Evolutionary conservation across 1,140 invertebrate genomes (phyloP).

Genomic region (Drosophila athabasca): DNA sequence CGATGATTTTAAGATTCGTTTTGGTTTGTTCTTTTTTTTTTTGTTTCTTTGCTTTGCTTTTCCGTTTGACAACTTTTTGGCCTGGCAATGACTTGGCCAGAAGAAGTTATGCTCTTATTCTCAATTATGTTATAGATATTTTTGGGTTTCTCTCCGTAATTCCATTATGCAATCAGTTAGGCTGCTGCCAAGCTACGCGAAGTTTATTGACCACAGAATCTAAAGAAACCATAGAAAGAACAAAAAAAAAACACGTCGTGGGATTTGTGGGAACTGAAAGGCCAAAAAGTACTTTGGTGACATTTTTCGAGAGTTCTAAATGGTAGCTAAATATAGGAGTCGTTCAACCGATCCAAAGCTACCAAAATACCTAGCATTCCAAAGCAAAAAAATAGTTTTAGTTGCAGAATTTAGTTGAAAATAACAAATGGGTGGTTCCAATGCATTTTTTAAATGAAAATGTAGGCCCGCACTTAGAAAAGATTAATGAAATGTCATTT

Average conservation of each 20-base stretch:
- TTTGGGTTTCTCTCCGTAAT: slow-evolving; percentile 48
- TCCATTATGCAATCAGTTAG: slow-evolving; percentile 77
- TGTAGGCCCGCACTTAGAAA: too few species aligned
- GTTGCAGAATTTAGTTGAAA: too few species aligned
- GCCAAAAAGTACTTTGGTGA: slow-evolving; percentile 21
- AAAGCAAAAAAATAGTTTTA: too few species aligned
- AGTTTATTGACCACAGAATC: slow-evolving; percentile 73
- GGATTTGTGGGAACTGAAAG: slow-evolving; percentile 20
- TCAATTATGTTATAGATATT: slow-evolving; percentile 79
- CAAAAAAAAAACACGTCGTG: too few species aligned
- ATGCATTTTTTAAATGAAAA: too few species aligned
- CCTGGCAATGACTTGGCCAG: slow-evolving; percentile 66
- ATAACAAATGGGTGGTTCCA: too few species aligned
- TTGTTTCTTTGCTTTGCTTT: slow-evolving; percentile 18
- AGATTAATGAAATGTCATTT: too few species aligned
- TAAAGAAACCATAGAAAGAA: neutral
- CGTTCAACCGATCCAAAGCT: too few species aligned
- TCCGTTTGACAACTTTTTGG: slow-evolving; percentile 69
- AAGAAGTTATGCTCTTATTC: slow-evolving; percentile 75
- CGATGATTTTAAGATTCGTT: slow-evolving; percentile 63
- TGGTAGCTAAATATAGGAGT: neutral
- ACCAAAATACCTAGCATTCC: too few species aligned
- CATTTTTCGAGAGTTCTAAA: slow-evolving; percentile 3
- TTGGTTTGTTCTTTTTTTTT: slow-evolving; percentile 39
- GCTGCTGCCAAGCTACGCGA: slow-evolving; percentile 71